These are phyloP conservation scores for Chaetogeoica ovagalla DNA, from an alignment of 2,888 invertebrate genomes.

Conservation along the genomic window DNA sequence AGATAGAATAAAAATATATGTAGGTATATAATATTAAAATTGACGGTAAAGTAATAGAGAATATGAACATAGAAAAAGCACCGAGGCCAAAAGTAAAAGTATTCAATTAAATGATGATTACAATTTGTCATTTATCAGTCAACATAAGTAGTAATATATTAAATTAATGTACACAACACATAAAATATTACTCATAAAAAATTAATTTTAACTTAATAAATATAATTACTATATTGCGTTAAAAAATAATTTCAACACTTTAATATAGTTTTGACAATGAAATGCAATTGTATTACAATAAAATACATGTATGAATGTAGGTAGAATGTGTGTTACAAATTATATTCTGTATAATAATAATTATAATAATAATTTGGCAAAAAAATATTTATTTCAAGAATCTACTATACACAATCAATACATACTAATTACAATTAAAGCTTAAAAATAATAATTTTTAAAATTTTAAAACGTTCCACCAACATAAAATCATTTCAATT, in stretches of 20 bases:
- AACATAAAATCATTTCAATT: neutral
- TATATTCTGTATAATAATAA: neutral
- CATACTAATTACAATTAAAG: neutral
- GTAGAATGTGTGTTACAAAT: neutral
- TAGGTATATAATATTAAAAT: slow-evolving; percentile 20
- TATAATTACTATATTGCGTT: neutral
- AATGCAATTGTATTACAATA: neutral
- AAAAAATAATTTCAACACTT: neutral
- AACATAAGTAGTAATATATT: slow-evolving; percentile 5
- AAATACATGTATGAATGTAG: neutral
- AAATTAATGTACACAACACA: neutral
- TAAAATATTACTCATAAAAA: neutral
- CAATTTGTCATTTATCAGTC: slow-evolving; percentile 15
- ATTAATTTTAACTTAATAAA: neutral
- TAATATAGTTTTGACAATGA: neutral
- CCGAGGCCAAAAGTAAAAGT: slow-evolving; percentile 1
- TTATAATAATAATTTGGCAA: neutral
- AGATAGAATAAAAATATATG: slow-evolving; percentile 18
- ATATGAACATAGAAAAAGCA: slow-evolving; percentile 44
- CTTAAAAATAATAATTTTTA: slow-evolving; percentile 4
- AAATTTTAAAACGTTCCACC: slow-evolving; percentile 10
- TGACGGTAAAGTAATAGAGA: slow-evolving; percentile 27
- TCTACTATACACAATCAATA: neutral
- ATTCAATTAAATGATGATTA: slow-evolving; percentile 5
- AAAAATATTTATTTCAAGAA: neutral